Conservation (phyloP, 2,888 invertebrate species). For the Eupithecia centaureata region DNA sequence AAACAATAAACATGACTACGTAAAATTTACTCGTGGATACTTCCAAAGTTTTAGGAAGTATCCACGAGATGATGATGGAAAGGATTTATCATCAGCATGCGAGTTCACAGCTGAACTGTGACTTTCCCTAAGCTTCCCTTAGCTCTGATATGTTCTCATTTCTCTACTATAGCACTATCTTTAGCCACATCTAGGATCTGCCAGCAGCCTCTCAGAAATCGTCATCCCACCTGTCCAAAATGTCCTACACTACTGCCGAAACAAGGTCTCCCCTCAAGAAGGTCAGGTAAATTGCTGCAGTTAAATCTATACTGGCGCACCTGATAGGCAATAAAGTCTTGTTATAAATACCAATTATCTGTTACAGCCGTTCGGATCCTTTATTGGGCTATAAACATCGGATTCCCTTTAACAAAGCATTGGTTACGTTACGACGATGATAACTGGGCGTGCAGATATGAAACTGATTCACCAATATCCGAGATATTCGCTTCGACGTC, state of each 20-base stretch:
- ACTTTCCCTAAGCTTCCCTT: no score
- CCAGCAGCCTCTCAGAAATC: no score
- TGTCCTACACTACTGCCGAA: background rate
- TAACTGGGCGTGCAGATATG: conserved; percentile 4
- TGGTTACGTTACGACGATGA: background rate
- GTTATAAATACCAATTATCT: conserved; percentile 30
- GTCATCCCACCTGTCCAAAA: no score
- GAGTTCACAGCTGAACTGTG: no score
- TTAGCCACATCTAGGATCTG: no score
- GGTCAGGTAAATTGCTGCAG: background rate
- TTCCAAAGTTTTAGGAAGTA: no score
- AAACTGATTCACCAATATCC: conserved; percentile 1
- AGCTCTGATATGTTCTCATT: no score
- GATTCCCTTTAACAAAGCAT: conserved; percentile 21
- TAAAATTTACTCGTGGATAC: no score
- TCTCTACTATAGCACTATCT: no score
- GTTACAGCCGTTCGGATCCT: conserved; percentile 15
- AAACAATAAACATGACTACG: no score
- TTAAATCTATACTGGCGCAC: conserved; percentile 9
- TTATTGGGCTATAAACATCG: conserved; percentile 25
- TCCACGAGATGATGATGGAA: no score
- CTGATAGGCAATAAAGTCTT: conserved; percentile 14
- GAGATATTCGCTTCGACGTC: background rate
- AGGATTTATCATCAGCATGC: no score
- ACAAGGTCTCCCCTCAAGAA: background rate